Percentiles rank a stretch among this genome's conserved stretches.
These are phyloP conservation scores for Etheostoma perlongum DNA, from an alignment of 2,797 vertebrate species.

Conservation along the genomic window DNA sequence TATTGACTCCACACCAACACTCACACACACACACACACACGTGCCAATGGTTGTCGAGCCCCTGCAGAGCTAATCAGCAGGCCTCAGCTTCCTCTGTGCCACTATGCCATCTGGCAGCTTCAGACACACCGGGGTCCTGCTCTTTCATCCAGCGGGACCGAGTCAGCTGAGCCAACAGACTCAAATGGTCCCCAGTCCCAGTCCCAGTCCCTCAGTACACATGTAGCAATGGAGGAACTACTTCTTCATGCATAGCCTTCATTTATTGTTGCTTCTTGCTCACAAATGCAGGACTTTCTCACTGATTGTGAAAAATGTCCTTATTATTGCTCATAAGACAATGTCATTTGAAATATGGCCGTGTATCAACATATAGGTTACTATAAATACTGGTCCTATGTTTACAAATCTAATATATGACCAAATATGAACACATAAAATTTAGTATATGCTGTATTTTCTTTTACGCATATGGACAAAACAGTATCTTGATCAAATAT, in stretches of 20 bases:
- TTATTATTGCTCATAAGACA: background rate
- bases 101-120: conserved; percentile 71
- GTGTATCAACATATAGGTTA: too few species aligned
- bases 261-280: background rate
- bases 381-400: too few species aligned
- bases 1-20: conserved; percentile 25
- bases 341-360: background rate
- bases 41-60: conserved; percentile 21
- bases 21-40: conserved; percentile 23
- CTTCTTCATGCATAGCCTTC: background rate
- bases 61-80: conserved; percentile 57
- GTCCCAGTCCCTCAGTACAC: background rate
- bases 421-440: background rate
- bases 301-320: background rate
- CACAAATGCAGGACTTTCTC: background rate
- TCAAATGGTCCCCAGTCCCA: conserved; percentile 6
- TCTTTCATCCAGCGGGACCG: conserved; percentile 39
- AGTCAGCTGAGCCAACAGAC: background rate
- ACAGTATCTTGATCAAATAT: background rate
- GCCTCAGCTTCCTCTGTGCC: conserved; percentile 56
- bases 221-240: background rate
- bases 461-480: background rate
- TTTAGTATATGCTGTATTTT: too few species aligned
- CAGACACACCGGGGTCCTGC: conserved; percentile 56
- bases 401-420: too few species aligned